These are phyloP conservation scores for Coreius guichenoti DNA, from an alignment of 2,797 vertebrate species.

Conservation along the genomic window DNA sequence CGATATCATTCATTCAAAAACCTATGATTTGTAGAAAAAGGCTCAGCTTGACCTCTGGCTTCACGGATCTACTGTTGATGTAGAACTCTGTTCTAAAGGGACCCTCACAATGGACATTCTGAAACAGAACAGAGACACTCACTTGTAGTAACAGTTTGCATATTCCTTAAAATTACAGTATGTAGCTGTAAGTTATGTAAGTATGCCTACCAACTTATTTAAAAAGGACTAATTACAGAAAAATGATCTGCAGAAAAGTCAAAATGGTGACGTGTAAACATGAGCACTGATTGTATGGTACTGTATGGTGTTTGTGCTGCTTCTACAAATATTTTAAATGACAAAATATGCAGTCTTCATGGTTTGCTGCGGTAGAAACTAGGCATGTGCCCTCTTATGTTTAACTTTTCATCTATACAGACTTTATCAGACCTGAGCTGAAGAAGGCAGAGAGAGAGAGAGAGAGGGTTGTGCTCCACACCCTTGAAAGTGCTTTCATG, in stretches of 20 bases:
- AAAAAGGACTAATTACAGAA: too few species aligned
- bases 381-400: neutral
- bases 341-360: neutral
- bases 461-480: neutral
- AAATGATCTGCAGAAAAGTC: rapidly evolving
- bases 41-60: neutral
- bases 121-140: neutral
- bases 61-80: neutral
- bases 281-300: neutral
- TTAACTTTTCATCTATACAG: neutral
- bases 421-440: neutral
- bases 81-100: neutral
- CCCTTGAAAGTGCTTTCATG: constrained; percentile 3
- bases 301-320: neutral
- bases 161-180: too few species aligned
- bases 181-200: too few species aligned
- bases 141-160: too few species aligned
- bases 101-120: neutral
- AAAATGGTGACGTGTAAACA: neutral
- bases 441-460: neutral
- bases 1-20: neutral
- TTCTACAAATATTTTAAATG: neutral
- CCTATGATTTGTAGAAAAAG: neutral
- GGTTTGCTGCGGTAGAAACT: neutral
- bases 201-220: too few species aligned